Conservation (phyloP, 1,140 invertebrate genomes). For the Diuraphis noxia region DNA sequence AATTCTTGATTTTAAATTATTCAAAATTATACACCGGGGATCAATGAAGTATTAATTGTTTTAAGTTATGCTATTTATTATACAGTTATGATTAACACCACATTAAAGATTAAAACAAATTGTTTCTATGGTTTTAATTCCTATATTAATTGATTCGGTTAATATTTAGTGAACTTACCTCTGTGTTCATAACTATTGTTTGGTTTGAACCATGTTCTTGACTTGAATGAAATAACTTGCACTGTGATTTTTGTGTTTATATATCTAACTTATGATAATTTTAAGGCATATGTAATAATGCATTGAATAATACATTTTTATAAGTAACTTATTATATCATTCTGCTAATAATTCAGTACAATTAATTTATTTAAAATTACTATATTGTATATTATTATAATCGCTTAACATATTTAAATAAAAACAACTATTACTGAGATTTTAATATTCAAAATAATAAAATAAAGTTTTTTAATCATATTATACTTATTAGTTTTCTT, state of each 20-base stretch:
- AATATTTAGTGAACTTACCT: neutral
- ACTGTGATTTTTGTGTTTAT: constrained; percentile 53
- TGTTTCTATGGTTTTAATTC: constrained; percentile 8
- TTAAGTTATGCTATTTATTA: neutral
- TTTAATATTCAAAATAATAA: constrained; percentile 24
- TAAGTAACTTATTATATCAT: neutral
- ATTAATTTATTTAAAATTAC: constrained; percentile 19
- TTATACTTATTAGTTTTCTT: neutral
- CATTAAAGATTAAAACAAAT: constrained; percentile 8
- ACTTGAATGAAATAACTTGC: constrained; percentile 36
- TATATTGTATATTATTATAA: constrained; percentile 28
- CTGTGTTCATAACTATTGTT: constrained; percentile 26
- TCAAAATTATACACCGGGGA: constrained; percentile 35
- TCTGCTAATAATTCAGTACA: constrained; percentile 19
- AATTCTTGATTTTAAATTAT: neutral
- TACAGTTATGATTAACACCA: neutral
- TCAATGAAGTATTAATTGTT: neutral
- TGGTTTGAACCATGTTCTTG: constrained; percentile 30
- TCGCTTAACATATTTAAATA: constrained; percentile 18
- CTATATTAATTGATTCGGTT: neutral
- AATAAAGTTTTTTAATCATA: constrained; percentile 36
- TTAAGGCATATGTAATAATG: neutral
- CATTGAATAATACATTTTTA: constrained; percentile 7
- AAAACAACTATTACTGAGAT: constrained; percentile 31
- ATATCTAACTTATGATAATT: neutral